A percentile compares a stretch with the other conserved stretches of the same genome.
Evolutionary conservation across 2,797 vertebrate genomes (phyloP).

Genomic region (Crenuchus spilurus): DNA sequence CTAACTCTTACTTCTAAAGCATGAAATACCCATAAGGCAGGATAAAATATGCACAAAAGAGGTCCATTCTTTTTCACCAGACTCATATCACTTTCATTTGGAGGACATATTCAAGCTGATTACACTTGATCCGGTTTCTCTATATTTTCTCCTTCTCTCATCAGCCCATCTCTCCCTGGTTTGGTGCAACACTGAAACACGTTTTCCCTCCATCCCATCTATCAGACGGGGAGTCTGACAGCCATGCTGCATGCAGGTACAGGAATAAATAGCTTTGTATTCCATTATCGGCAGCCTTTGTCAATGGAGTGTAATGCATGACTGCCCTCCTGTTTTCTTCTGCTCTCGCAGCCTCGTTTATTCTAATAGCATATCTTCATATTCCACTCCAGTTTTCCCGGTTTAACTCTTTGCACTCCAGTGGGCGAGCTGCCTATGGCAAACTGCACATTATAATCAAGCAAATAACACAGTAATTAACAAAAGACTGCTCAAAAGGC

Average conservation of each 20-base stretch:
- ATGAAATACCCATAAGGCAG: not conserved
- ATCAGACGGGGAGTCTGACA: slow-evolving; percentile 36
- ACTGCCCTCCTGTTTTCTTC: slow-evolving; percentile 64
- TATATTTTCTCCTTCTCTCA: not conserved
- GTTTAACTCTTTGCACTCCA: slow-evolving; percentile 55
- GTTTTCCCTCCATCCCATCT: slow-evolving; percentile 14
- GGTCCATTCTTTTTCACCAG: not conserved
- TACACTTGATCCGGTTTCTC: slow-evolving; percentile 2
- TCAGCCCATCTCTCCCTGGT: not conserved
- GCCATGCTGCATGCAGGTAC: slow-evolving; percentile 25
- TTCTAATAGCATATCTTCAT: slow-evolving; percentile 66
- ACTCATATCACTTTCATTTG: slow-evolving; percentile 10
- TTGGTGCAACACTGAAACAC: slow-evolving; percentile 3
- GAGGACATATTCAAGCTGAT: slow-evolving; percentile 11
- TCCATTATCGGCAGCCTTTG: slow-evolving; percentile 61
- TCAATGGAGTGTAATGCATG: slow-evolving; percentile 71
- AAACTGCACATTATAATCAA: slow-evolving; percentile 64
- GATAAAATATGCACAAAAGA: slow-evolving; percentile 5
- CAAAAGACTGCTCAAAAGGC: slow-evolving; percentile 65
- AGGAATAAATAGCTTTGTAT: slow-evolving; percentile 61
- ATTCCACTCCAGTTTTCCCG: slow-evolving; percentile 56
- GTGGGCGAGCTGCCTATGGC: slow-evolving; percentile 59
- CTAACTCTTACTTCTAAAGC: no score
- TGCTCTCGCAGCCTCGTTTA: slow-evolving; percentile 63
- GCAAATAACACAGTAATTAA: slow-evolving; percentile 68